Evolutionary conservation across 1,140 invertebrate genomes (phyloP), one percentile per base, ranked within the genome.

Genomic region (Proctacanthus coquilletti): DNA sequence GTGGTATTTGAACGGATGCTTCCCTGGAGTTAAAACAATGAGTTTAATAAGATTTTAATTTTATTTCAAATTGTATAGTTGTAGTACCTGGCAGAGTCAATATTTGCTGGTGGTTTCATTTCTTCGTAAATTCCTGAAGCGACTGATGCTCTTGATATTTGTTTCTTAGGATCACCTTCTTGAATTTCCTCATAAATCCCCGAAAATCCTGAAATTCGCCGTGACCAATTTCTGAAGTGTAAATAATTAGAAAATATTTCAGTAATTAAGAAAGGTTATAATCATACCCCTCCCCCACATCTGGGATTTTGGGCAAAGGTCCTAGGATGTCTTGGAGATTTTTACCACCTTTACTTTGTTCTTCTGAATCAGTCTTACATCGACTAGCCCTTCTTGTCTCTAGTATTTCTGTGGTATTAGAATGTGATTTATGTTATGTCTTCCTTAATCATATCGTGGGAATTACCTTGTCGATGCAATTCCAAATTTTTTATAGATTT

Each of bases 121-220:
- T 59, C 53, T 38, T 57, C 56, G 23, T 60, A 60, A 6, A 60
- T 57, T n/a, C 53, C 56, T 1, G 56, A 60, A 2, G 54, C 56
- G 17, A 56, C 47, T 0, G 56, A 60, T 2, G 44, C 46, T 5
- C 56, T 50, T 3, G 42, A 42, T 3, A 32, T 11, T 9, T 38
- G 36, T 13, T 20, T 32, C 2, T 30, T 21, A 21, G 38, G 32
- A 18, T 29, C 5, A 18, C 44, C 45, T 30, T 60, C 56, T 5
- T 51, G 48, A 19, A 60, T 60, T 42, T 60, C 57, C 34, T 60
- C 56, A 39, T 60, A 60, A 18, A 60, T 58, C 18, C 54, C 54
- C 0, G 56, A 59, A 13, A 51, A 46, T 5, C 52, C 46, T 5
- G 45, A 43, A 3, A 42, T 18, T 14, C 39, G 39, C 10, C 39